Base-by-base conservation (phyloP, 2,113 vertebrate genomes). In the Peromyscus polionotus region DNA sequence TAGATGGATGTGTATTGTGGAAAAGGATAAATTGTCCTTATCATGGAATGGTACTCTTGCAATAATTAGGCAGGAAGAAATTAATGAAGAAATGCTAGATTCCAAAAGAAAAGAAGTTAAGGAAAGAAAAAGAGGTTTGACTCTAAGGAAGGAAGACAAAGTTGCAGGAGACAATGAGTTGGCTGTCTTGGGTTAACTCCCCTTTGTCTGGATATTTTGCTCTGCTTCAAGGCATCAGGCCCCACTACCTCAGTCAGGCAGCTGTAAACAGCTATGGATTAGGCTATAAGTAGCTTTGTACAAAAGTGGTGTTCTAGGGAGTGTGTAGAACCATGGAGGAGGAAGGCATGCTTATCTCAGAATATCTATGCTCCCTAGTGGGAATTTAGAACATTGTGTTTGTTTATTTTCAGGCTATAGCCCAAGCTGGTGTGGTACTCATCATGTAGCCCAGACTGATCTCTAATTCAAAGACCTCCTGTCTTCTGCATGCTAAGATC, bases 61-160 rank as follows among this genome's bases (percentile, higher is more conserved):
- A 88, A 63, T 63, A 90, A 88, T 19, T 13, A 92, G 81, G 80
- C 31, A 85, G 65, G 59, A 76, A 88, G 88, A 26, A 90, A 94
- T n/a, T 61, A 88, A 85, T 20, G 73, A 19, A 88, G 91, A 93
- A 79, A 88, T 68, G 48, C 13, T 70, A 93, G 73, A 91, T 24
- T 80, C 68, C 7, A 88, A 76, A 94, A 88, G 68, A 48, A 87
- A 95, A 88, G 36, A 16, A 63, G 31, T 61, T 79, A 65, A 59
- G 94, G n/a, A 87, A 84, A 77, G 84, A 45, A 85, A 95, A 73
- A 73, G 36, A 77, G 68, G 42, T 73, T 39, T 84, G 89, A 68
- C 54, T 28, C 5, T 67, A 19, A 86, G 54, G 51, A 93, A 72
- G 48, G n/a, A 65, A 48, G 80, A 87, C 22, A 68, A n/a, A 26